Evolutionary conservation across 2,888 invertebrate species (phyloP).

Genomic region (Adelognathus sp.): DNA sequence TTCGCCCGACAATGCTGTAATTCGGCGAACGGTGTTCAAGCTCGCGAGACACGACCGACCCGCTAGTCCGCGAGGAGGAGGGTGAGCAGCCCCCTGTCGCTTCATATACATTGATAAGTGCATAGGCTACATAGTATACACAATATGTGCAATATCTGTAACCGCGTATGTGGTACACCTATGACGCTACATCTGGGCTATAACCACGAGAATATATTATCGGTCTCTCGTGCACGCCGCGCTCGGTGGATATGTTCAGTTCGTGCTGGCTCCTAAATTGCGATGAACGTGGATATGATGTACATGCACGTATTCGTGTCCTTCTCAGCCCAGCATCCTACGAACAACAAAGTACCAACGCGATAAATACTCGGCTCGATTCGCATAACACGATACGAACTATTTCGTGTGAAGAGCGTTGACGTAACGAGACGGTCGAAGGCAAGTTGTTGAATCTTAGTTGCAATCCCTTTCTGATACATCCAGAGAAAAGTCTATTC

Average conservation of each 20-base stretch:
- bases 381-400: background rate
- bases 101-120: slow-evolving; percentile 13
- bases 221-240: slow-evolving; percentile 34
- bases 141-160: slow-evolving; percentile 32
- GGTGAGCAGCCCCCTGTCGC: slow-evolving; percentile 15
- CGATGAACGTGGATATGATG: slow-evolving; percentile 54
- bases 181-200: slow-evolving; percentile 10
- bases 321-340: slow-evolving; percentile 5
- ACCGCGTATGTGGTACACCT: slow-evolving; percentile 24
- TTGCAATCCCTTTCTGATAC: too few relatives aligned
- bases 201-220: slow-evolving; percentile 53
- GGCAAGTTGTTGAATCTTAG: too few relatives aligned
- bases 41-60: slow-evolving; percentile 7
- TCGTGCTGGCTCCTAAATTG: slow-evolving; percentile 54
- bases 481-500: too few relatives aligned
- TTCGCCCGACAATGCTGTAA: background rate
- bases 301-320: slow-evolving; percentile 51
- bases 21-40: slow-evolving; percentile 7
- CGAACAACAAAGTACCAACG: background rate
- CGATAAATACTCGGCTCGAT: background rate
- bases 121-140: background rate
- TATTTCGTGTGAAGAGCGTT: too few relatives aligned
- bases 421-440: too few relatives aligned
- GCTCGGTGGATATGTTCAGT: slow-evolving; percentile 32
- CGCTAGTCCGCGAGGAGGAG: background rate